Evolutionary conservation across 2,888 invertebrate genomes (phyloP), one percentile per base, ranked within the genome.

Genomic region (Drosophila borealis): DNA sequence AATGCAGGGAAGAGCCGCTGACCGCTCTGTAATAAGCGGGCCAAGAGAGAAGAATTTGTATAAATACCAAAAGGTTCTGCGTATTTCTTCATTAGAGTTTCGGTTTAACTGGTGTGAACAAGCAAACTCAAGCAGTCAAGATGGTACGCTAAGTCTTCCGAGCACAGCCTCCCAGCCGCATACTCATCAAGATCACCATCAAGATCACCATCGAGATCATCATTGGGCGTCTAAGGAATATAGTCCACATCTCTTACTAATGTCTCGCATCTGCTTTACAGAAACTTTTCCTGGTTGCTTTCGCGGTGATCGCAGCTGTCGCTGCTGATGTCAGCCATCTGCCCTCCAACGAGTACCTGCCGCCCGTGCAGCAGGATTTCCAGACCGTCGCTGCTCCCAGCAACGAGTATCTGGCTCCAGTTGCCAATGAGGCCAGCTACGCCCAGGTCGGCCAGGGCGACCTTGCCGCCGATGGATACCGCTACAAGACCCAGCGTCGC

Each of bases 1-100:
- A 19, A 29, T 46, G 44, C 37, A 48, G 64, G 69, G 21, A 55
- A 21, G 19, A 29, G 72, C 68, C n/a, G 6, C 49, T 17, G 42
- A 21, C 59, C 67, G 48, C 64, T 77, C 70, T 86, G 84, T 85
- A 80, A 81, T 68, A 41, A 63, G 65, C 70, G 25, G 61, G 68
- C 50, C 56, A 25, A 80, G 66, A 64, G 78, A 77, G 79, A 66
- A 88, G 80, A 85, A 84, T 88, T 64, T 87, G 90, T 90, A 90
- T 90, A 90, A 90, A 90, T 91, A 89, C 81, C 86, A 78, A 81
- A 90, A 89, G 75, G 81, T 89, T 88, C 86, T 89, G 65, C 80
- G 78, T 82, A 82, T 81, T 78, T 85, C 80, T 78, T 81, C 91
- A 91, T 91, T 83, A 81, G 85, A 90, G 89, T 87, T 86, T 89